Evolutionary conservation across 2,888 invertebrate species (phyloP).

Genomic region (Clanis bilineata): DNA sequence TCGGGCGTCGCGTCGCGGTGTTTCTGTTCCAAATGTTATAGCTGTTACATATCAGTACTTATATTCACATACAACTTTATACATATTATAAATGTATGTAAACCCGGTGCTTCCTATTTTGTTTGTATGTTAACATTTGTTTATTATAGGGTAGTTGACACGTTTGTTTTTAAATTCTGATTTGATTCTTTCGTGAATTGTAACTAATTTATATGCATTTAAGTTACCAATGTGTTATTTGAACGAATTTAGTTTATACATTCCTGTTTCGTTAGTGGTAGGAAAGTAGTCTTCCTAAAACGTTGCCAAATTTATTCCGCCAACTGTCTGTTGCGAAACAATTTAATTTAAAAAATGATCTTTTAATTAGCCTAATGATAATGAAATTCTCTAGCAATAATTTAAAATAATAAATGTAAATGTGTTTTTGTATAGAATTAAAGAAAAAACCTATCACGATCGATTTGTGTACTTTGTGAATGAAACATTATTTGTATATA

Average conservation of each 20-base stretch:
- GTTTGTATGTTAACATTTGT: conserved; percentile 77
- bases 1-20: conserved; percentile 30
- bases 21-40: conserved; percentile 57
- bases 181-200: conserved; percentile 47
- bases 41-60: conserved; percentile 57
- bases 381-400: conserved; percentile 81
- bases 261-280: conserved; percentile 80
- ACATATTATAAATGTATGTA: conserved; percentile 1
- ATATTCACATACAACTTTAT: conserved; percentile 51
- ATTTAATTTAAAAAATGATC: conserved; percentile 63
- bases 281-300: conserved; percentile 81
- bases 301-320: conserved; percentile 80
- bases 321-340: conserved; percentile 77
- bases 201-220: conserved; percentile 62
- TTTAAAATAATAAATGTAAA: conserved; percentile 76
- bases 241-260: conserved; percentile 80
- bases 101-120: conserved; percentile 76
- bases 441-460: conserved; percentile 52
- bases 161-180: conserved; percentile 61
- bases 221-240: conserved; percentile 78
- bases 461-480: conserved; percentile 57
- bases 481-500: conserved; percentile 65
- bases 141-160: conserved; percentile 70
- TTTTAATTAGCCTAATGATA: conserved; percentile 65
- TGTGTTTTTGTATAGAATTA: conserved; percentile 78